These are phyloP conservation scores for Coenonympha glycerion DNA, from an alignment of 2,888 invertebrate species.

Conservation along the genomic window DNA sequence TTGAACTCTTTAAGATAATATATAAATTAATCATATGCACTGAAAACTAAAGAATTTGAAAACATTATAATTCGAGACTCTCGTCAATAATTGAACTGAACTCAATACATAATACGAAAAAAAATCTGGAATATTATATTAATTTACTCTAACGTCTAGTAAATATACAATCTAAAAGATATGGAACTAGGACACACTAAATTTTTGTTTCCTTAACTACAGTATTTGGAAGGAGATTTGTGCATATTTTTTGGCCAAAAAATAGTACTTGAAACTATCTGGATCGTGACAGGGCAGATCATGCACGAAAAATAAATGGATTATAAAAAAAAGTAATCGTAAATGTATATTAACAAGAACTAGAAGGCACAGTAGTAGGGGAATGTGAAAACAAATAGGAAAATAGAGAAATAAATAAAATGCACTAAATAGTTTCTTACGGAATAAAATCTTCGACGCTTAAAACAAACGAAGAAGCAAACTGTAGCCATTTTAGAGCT, in stretches of 20 bases:
- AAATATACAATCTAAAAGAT: slow-evolving; percentile 40
- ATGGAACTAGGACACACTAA: slow-evolving; percentile 47
- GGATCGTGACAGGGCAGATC: not conserved
- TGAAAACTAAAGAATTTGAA: slow-evolving; percentile 19
- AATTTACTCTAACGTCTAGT: slow-evolving; percentile 35
- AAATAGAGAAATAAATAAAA: slow-evolving; percentile 7
- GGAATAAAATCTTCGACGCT: slow-evolving; percentile 9
- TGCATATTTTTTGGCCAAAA: slow-evolving; percentile 25
- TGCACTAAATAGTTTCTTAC: slow-evolving; percentile 4
- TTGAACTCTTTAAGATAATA: not conserved
- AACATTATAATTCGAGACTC: slow-evolving; percentile 18
- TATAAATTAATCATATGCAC: slow-evolving; percentile 10
- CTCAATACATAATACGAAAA: slow-evolving; percentile 12
- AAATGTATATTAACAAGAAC: slow-evolving; percentile 59
- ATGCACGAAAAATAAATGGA: slow-evolving; percentile 18
- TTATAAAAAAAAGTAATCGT: not conserved
- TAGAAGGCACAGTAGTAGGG: slow-evolving; percentile 72
- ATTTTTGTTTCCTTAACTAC: slow-evolving; percentile 32
- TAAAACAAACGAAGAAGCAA: slow-evolving; percentile 11
- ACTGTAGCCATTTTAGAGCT: slow-evolving; percentile 24
- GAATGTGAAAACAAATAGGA: slow-evolving; percentile 34
- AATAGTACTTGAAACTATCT: slow-evolving; percentile 10
- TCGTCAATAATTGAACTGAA: slow-evolving; percentile 12
- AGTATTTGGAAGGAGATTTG: slow-evolving; percentile 26
- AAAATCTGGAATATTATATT: slow-evolving; percentile 14